Base-by-base conservation (phyloP, 2,888 invertebrate genomes). In the Lithophane ornitopus region DNA sequence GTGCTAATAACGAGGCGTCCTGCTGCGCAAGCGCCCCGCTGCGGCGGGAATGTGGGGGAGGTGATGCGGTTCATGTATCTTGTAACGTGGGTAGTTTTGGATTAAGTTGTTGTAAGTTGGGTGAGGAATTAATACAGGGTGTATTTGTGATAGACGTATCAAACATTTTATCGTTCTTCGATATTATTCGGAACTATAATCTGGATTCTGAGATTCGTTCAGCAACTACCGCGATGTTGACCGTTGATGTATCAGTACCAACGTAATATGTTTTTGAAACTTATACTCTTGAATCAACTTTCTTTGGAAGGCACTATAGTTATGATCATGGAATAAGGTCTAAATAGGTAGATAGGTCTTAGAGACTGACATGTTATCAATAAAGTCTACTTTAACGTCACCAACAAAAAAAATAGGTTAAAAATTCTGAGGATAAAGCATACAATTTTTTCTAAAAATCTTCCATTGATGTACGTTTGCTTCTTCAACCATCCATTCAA, bases 1-100 rank as follows among this genome's bases (percentile, higher is more conserved):
- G 96, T 95, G 96, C 94, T 96, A 96, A 96, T 96, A 96, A 96
- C 95, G 94, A 95, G 95, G 93, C 93, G 90, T 89, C 96, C 95
- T 91, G 94, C 93, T 84, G 96, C 89, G 95, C 90, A 26, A 76
- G 92, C 94, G 93, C 91, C 95, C 95, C 91, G 95, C 95, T 93
- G 96, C 65, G 95, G 77, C 62, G 88, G 91, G 94, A 94, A 95
- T 94, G 91, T 89, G 78, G 78, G 86, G 89, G 80, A 73, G 71
- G 28, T 63, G 70, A 62, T 34, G 72, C 65, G 70, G 78, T 85
- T 81, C 70, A 52, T 72, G 74, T 74, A 81, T 58, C 80, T 77
- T 77, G 80, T 61, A 54, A 71, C 56, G 70, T 66, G 46, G 59
- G 67, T 85, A 77, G 73, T 74, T 85, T 81, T 28, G 41, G 41